Base-by-base conservation (phyloP, 1,140 invertebrate genomes). In the Ditylenchus dipsaci region DNA sequence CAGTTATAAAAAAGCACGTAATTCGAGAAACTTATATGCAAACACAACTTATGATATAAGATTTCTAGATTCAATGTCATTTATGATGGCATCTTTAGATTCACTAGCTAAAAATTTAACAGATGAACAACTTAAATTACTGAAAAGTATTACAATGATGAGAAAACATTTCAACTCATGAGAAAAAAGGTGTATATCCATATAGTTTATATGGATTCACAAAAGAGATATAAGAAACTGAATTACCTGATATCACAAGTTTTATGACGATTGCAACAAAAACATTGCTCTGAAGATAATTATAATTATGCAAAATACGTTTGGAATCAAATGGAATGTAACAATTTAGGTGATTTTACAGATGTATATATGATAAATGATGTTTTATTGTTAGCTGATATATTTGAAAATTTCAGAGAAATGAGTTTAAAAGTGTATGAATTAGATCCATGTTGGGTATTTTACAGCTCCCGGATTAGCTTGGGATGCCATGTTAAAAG, bases 341-440 rank as follows among this genome's bases (percentile, higher is more conserved):
- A 71, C 57, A 73, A 72, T 29, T 58, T 72, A 49, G 59, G 45
- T 62, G 67, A 76, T 21, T 67, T 63, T 76, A 15, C 43, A n/a
- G 58, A 70, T 23, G 30, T 60, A 15, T 65, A 67, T 49, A 53
- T 77, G 0, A 71, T 70, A 64, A 71, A 63, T 23, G 75, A 75
- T 68, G 72, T 76, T 9, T 57, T 75, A 9, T 42, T 76, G 3
- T 64, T 78, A 38, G 74, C 72, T 19, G 77, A 81, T 57, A 71
- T 81, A 0, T 77, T 81, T 57, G 67, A 82, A 65, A 72, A 67
- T 21, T 81, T 82, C 65, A 42, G 79, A 64, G 59, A 73, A n/a
- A 61, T 69, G 19, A 73, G 63, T 53, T 17, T 77, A 23, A 66
- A 75, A 23, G 33, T 56, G 57, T 81, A 74, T 69, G 62, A 63